Conservation (phyloP, 2,113 vertebrate genomes). For the Spea bombifrons region DNA sequence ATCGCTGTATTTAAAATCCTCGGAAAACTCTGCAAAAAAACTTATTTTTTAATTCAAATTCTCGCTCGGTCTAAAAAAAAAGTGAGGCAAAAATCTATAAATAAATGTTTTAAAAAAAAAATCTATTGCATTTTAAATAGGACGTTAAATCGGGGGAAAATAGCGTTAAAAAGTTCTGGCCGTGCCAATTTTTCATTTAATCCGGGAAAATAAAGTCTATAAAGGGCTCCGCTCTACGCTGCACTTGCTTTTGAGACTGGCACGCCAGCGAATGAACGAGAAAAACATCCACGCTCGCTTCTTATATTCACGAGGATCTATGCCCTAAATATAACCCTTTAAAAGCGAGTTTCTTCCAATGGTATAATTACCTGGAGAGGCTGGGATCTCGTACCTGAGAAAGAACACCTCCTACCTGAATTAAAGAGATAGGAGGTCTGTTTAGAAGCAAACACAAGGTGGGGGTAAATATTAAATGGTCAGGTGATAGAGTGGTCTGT, state of each 20-base stretch:
- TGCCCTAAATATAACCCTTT: neutral
- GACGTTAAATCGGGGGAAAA: too few species aligned
- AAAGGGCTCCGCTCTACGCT: neutral
- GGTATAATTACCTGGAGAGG: slow-evolving; percentile 26
- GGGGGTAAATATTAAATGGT: neutral
- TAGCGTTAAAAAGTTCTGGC: too few species aligned
- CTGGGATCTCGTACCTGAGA: slow-evolving; percentile 4
- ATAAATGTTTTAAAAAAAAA: too few species aligned
- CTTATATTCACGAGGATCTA: neutral
- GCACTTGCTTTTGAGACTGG: neutral
- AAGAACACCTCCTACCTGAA: neutral
- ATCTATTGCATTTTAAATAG: too few species aligned
- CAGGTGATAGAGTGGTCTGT: neutral
- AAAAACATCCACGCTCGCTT: neutral
- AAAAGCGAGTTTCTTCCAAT: neutral
- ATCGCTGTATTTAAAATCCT: too few species aligned
- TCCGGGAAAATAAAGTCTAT: too few species aligned
- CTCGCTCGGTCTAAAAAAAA: too few species aligned
- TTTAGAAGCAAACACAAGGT: slow-evolving; percentile 22
- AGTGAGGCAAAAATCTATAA: too few species aligned
- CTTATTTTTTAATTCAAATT: too few species aligned
- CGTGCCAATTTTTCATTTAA: too few species aligned
- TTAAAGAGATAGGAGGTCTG: slow-evolving; percentile 24
- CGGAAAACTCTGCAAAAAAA: too few species aligned
- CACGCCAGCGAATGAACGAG: neutral